Conservation (phyloP, 2,113 vertebrate species). For the Psilopsiagon aurifrons region DNA sequence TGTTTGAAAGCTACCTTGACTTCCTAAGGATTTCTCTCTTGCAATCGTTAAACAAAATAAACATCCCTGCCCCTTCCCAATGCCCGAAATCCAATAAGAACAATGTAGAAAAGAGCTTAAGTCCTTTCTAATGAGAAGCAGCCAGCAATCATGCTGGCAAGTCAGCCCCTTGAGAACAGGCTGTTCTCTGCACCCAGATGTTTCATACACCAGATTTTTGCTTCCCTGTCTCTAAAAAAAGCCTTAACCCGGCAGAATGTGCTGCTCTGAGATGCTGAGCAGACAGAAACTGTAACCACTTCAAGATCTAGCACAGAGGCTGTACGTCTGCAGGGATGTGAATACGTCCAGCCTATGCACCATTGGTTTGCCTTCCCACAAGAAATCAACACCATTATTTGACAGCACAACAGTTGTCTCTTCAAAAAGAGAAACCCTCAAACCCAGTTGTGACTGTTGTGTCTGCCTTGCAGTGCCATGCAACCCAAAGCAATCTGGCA, state of each 20-base stretch:
- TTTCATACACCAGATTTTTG: neutral
- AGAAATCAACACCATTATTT: neutral
- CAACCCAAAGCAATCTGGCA: neutral
- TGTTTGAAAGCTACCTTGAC: neutral
- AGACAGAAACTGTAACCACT: neutral
- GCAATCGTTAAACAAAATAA: neutral
- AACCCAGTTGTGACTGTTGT: neutral
- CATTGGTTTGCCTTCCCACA: neutral
- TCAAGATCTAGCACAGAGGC: neutral
- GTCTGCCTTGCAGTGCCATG: neutral
- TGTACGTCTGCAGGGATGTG: neutral
- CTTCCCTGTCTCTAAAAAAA: neutral
- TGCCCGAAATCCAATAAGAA: neutral
- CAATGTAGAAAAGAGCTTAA: neutral
- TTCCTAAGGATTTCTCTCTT: neutral
- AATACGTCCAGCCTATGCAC: neutral
- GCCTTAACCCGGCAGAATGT: neutral
- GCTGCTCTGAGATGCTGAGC: neutral
- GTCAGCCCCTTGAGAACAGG: neutral
- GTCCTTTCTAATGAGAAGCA: conserved; percentile 11
- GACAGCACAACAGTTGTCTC: neutral
- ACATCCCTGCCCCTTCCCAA: neutral
- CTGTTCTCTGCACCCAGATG: neutral
- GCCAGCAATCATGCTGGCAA: neutral
- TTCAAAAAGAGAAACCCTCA: neutral